A percentile compares a stretch with the other conserved stretches of the same genome.
Conservation (phyloP, 2,113 vertebrate species). For the Neopipo cinnamomea region DNA sequence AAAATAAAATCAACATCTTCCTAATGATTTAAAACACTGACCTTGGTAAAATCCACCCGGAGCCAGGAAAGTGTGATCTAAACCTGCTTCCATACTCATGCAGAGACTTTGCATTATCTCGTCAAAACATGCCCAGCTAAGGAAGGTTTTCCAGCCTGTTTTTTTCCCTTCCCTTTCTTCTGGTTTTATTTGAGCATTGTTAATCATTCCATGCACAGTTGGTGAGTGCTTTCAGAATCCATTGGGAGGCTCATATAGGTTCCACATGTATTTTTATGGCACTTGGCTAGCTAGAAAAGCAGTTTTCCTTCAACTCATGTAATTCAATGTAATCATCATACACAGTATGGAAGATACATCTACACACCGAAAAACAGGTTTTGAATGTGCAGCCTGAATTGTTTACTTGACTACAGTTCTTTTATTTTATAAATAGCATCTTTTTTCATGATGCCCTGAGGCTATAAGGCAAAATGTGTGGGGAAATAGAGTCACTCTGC, state of each 20-base stretch:
- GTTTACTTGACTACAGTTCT: neutral
- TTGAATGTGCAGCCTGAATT: neutral
- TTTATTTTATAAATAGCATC: neutral
- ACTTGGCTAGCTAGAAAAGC: neutral
- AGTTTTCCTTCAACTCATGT: neutral
- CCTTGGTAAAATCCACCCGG: neutral
- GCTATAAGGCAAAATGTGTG: neutral
- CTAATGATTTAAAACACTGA: neutral
- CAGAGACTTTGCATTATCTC: neutral
- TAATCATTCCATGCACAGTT: neutral
- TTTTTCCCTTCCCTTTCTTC: neutral
- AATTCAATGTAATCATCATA: neutral
- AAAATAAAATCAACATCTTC: neutral
- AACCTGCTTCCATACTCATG: neutral
- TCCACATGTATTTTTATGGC: neutral
- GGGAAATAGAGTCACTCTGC: neutral
- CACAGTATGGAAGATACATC: neutral
- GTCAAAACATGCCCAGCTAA: neutral
- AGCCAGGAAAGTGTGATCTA: slow-evolving; percentile 5
- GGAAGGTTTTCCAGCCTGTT: neutral
- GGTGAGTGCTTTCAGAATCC: neutral
- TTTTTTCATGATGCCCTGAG: accelerated
- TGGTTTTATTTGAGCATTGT: neutral
- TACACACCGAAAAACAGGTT: neutral
- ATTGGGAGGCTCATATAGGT: neutral